Base-by-base conservation (phyloP, 2,113 vertebrate species). In the Addax nasomaculatus region DNA sequence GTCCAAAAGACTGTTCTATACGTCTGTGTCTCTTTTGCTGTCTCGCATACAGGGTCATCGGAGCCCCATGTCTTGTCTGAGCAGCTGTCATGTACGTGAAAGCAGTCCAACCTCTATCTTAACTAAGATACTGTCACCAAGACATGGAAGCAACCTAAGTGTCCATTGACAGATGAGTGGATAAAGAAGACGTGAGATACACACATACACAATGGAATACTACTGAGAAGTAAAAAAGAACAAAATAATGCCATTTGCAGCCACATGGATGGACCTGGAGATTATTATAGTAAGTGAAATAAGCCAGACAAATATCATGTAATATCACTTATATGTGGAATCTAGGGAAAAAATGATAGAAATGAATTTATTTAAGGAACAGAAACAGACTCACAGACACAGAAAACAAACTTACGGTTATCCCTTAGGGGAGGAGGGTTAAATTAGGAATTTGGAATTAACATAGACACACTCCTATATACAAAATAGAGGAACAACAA, bases 1-100 rank as follows among this genome's bases (percentile, higher is more conserved):
- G 62, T 33, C 62, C 62, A 67, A 64, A 62, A 67, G 62, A 19
- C 62, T 67, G 4, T 67, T 67, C 7, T 67, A 9, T 67, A 67
- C 62, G n/a, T 67, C 62, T 67, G 33, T 19, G 62, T 67, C 62
- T n/a, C 16, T 67, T n/a, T 67, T 67, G 16, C 30, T 17, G 7
- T n/a, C 62, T 67, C 0, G 2, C 16, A 17, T 9, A n/a, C 3
- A n/a, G 16, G 62, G 33, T 67, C n/a, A n/a, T 67, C 1, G 0
- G 17, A 17, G 11, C 16, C 45, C 36, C 2, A 3, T 1, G 1
- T 17, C 53, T 60, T 15, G 25, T 39, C 23, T 5, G 67, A 39
- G 45, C 33, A 9, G 4, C 73, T 19, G 53, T 16, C 16, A 7
- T 36, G 8, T 10, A 4, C 1, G 33, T 30, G 33, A 43, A 64